Conservation (phyloP, 2,888 invertebrate species). For the Heliconius cydno region DNA sequence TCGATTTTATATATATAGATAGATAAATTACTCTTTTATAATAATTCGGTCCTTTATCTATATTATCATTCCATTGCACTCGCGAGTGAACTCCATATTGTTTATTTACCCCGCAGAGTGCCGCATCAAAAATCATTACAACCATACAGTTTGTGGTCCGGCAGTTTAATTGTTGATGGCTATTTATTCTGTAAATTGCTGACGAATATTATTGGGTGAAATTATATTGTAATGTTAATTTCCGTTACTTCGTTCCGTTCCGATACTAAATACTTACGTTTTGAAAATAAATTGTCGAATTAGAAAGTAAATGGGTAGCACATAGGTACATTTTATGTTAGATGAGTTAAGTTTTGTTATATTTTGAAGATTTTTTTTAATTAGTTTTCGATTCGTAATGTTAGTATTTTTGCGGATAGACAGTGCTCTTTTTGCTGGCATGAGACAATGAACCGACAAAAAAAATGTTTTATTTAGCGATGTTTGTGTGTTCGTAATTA, state of each 20-base stretch:
- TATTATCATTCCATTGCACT: not conserved
- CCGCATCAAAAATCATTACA: conserved; percentile 23
- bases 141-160: conserved; percentile 6
- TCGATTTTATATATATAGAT: too few species aligned
- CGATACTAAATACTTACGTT: not conserved
- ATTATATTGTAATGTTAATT: not conserved
- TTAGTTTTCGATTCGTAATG: too few species aligned
- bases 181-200: conserved; percentile 18
- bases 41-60: not conserved
- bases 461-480: too few species aligned
- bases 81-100: not conserved
- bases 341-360: too few species aligned
- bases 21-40: not conserved
- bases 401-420: too few species aligned
- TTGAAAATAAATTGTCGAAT: too few species aligned
- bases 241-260: not conserved
- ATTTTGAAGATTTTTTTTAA: too few species aligned
- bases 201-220: not conserved
- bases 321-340: too few species aligned
- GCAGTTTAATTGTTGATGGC: conserved; percentile 16
- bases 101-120: conserved; percentile 15
- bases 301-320: too few species aligned
- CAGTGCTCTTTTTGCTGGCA: too few species aligned
- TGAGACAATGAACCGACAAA: too few species aligned
- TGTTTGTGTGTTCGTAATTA: too few species aligned